Evolutionary conservation across 2,113 vertebrate species (phyloP), one percentile per base, ranked within the genome.

Genomic region (Indicator maculatus): DNA sequence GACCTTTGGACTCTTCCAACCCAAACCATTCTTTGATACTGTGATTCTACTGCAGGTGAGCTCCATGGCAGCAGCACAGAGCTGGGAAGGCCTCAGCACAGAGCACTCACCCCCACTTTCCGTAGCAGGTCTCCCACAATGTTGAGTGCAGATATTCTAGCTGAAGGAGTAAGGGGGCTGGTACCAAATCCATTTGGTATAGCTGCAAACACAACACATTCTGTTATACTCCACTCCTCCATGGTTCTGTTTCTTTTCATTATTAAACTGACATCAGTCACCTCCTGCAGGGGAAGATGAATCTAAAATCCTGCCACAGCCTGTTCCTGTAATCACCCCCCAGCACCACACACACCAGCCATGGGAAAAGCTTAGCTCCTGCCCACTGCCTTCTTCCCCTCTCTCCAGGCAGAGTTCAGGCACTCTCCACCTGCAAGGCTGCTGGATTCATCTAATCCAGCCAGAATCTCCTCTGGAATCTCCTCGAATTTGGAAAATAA

Each of bases 81-180:
- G 41, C 15, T 13, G 12, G 41, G 8, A 8, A 36, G 36, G 36
- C 36, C 36, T 36, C 45, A 30, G 65, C 77, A 17, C 50, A 75
- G 60, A 58, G 88, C 33, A 97, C 98, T 97, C 97, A 99, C 99
- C 98, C 99, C 99, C 31, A 99, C 99, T 99, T 99, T 99, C 94
- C 99, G 98, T 90, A 99, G 96, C 75, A 99, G 98, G 96, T 99
- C 99, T n/a, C 99, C 99, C 88, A 99, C 99, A 36, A 99, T 99
- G 96, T 99, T 99, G 88, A 99, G 98, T 30, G 99, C 99, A 63
- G 99, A 99, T 98, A 99, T 99, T 97, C 99, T 98, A 69, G 99
- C 99, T 80, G 99, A 99, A 27, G 99, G 99, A 82, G 99, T 99
- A 69, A 99, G 98, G 31, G 99, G 98, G 19, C 99, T 98, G 96